Base-by-base conservation (phyloP, 2,113 vertebrate genomes). In the Lonchura striata region DNA sequence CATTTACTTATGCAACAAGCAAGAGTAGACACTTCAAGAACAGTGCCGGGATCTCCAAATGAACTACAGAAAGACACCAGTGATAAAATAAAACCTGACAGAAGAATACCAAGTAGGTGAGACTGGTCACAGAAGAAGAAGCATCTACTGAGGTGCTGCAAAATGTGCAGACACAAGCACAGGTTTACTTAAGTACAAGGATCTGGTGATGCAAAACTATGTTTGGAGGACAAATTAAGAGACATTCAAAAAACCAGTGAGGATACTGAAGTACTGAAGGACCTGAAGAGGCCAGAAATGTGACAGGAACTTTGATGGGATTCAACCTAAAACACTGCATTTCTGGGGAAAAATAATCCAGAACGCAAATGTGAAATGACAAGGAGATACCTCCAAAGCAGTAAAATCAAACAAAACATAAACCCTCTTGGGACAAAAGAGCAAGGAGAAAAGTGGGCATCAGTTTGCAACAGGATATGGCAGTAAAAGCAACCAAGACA, bases 221-320 rank as follows among this genome's bases (percentile, higher is more conserved):
- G 18, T 71, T 68, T 82, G 63, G 65, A 91, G 70, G 46, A 85
- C 61, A 90, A 75, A 75, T 31, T 50, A 61, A 63, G 61, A 87
- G 61, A 61, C 2, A 22, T 85, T 87, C 91, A 93, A 68, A 93
- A 82, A 52, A 46, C 81, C 41, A 76, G 19, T 53, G 57, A 94
- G 74, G 82, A 83, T 39, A 56, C 13, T 35, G 52, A 82, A 87
- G 49, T 27, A 82, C 65, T 75, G 37, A 82, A 91, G 82, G 86
- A 93, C 53, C 57, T 47, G 23, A 82, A 90, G 44, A 94, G 41
- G 66, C 79, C 92, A 94, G 78, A 93, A 91, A 72, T 37, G 71
- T n/a, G 65, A 76, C 87, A 91, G 78, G 90, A 82, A 82, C 85
- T 85, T 19, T 85, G 90, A 92, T 53, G 46, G 61, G 85, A 79